Percentiles rank a stretch among this genome's conserved stretches.
phyloP scores from a whole-genome alignment of 2,113 vertebrate species.

The Chionis minor region DNA sequence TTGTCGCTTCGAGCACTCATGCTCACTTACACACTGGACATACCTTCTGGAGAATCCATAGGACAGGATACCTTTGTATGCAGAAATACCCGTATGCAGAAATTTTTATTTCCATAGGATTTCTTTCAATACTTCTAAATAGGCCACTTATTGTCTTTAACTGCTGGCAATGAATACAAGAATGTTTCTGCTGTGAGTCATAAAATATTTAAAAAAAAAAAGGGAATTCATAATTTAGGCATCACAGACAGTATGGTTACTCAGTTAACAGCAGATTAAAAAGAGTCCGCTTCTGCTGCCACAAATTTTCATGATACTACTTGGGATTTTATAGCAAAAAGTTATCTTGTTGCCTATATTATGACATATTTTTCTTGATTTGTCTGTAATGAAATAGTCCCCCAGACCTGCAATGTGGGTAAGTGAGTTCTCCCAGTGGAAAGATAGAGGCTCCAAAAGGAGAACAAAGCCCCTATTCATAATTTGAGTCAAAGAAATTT shows the following conservation, averaged over 20 bases:
- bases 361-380: background rate
- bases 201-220: background rate
- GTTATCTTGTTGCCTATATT: background rate
- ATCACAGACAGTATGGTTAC: background rate
- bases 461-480: slow-evolving; percentile 1
- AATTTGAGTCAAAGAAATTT: background rate
- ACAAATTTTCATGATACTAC: background rate
- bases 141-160: background rate
- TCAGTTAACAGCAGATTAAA: background rate
- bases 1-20: background rate
- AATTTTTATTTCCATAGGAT: background rate
- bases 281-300: background rate
- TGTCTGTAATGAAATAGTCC: background rate
- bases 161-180: background rate
- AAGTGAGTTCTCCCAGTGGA: background rate
- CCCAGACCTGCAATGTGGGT: background rate
- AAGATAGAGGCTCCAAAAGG: background rate
- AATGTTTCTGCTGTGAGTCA: slow-evolving; percentile 33
- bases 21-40: fast-evolving
- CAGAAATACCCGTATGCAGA: background rate
- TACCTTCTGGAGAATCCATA: background rate
- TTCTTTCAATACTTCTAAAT: background rate
- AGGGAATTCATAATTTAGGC: background rate
- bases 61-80: background rate
- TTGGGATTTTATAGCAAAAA: background rate